Conservation (phyloP, 2,888 invertebrate species). For the Monopis laevigella region DNA sequence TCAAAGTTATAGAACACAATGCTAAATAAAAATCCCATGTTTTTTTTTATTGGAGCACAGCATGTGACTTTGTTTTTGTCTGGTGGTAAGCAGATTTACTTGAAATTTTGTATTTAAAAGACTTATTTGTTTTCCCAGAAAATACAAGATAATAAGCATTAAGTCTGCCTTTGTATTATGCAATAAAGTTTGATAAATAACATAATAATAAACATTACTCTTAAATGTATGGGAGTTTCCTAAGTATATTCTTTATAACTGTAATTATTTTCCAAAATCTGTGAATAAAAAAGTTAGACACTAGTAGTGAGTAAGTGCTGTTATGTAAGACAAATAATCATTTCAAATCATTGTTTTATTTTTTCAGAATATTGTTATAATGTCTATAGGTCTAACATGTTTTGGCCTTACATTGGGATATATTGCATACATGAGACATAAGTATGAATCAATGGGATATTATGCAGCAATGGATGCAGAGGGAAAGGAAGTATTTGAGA, state of each 20-base stretch:
- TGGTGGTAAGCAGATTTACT: no score
- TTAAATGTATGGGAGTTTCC: neutral
- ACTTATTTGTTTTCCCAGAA: no score
- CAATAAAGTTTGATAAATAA: no score
- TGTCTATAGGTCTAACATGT: constrained; percentile 82
- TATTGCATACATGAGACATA: constrained; percentile 84
- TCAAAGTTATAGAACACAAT: no score
- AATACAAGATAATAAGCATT: no score
- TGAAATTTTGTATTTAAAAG: no score
- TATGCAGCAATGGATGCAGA: constrained; percentile 83
- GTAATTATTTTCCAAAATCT: no score
- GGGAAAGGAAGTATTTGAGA: constrained; percentile 78
- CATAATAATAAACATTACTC: no score
- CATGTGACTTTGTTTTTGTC: no score
- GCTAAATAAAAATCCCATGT: no score
- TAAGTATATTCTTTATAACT: neutral
- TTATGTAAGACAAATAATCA: constrained; percentile 5
- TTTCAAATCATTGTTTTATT: constrained; percentile 16
- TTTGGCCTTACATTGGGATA: constrained; percentile 81
- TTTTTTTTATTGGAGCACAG: no score
- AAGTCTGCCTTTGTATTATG: no score
- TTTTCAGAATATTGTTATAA: constrained; percentile 85
- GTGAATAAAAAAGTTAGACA: neutral
- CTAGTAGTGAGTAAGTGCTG: neutral
- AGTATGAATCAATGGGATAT: constrained; percentile 81